Percentiles rank a stretch among this genome's conserved stretches.
Conservation (phyloP, 2,797 vertebrate genomes). For the Hippocampus kuda region DNA sequence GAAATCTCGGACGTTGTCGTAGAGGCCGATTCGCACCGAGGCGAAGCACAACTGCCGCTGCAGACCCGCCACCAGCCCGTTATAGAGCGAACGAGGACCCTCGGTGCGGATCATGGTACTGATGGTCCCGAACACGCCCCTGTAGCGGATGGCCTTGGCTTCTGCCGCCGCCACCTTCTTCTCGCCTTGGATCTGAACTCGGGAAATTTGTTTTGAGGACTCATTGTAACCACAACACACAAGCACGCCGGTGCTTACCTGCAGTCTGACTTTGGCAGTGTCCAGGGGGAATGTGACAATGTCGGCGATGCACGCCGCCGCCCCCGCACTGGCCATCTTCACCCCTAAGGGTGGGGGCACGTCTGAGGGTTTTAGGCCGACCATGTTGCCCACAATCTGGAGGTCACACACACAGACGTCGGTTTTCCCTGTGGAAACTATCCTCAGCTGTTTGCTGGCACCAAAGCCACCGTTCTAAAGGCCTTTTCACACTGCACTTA, state of each 20-base stretch:
- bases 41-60: constrained; percentile 80
- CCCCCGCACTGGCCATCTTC: constrained; percentile 77
- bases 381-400: constrained; percentile 61
- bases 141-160: constrained; percentile 65
- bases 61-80: constrained; percentile 75
- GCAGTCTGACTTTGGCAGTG: constrained; percentile 84
- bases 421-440: too few species aligned
- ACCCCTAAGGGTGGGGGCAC: constrained; percentile 72
- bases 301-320: constrained; percentile 76
- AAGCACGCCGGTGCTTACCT: constrained; percentile 57
- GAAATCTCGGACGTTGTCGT: constrained; percentile 74
- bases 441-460: too few species aligned
- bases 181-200: constrained; percentile 77
- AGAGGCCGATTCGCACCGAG: constrained; percentile 79
- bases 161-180: constrained; percentile 40
- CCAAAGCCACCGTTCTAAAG: too few species aligned
- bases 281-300: constrained; percentile 82
- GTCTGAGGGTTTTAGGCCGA: constrained; percentile 70
- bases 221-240: too few species aligned
- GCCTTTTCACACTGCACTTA: too few species aligned
- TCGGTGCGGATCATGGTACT: constrained; percentile 76
- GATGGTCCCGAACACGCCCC: constrained; percentile 78
- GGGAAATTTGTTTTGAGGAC: constrained; percentile 11
- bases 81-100: constrained; percentile 73
- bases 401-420: constrained; percentile 4